Base-by-base conservation (phyloP, 1,140 invertebrate species). In the Papilio machaon region DNA sequence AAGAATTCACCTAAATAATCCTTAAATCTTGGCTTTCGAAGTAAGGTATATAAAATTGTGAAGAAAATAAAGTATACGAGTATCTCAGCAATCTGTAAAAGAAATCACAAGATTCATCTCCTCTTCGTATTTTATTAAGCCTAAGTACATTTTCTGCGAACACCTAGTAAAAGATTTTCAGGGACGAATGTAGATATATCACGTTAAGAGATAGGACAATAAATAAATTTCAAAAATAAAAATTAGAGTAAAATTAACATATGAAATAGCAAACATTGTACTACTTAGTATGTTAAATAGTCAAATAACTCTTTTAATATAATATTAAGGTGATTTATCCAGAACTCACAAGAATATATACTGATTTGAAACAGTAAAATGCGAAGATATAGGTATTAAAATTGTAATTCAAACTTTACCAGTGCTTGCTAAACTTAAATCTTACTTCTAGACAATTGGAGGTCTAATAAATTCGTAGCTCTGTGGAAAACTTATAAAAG, bases 91-190 rank as follows among this genome's bases (percentile, higher is more conserved):
- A 30, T 64, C 60, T 64, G 60, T 64, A 64, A 64, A 64, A 19
- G 60, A 64, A 64, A 64, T 64, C 60, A 64, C 60, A 8, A 64
- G 60, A 64, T 64, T 64, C 60, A 64, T 64, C 60, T 64, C 60
- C 60, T 19, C 17, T 54, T 54, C 52, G 52, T 54, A 64, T 64
- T 64, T 64, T 64, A 64, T 64, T 64, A 30, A 64, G 19, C 30
- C 19, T 64, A 30, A 64, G 60, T 64, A 64, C 19, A 23, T 64
- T 64, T 64, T 64, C 60, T 64, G 9, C 23, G n/a, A 23, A 23
- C 60, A 64, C 19, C 60, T 64, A 64, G 60, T 64, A 64, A 64
- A 64, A 64, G n/a, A 64, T 64, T 64, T 64, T 64, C 60, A 23
- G 19, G 19, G 19, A 64, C 9, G 23, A 30, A 64, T 64, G 10